Conservation (phyloP, 2,888 invertebrate species). For the Choristoneura rosaceana region DNA sequence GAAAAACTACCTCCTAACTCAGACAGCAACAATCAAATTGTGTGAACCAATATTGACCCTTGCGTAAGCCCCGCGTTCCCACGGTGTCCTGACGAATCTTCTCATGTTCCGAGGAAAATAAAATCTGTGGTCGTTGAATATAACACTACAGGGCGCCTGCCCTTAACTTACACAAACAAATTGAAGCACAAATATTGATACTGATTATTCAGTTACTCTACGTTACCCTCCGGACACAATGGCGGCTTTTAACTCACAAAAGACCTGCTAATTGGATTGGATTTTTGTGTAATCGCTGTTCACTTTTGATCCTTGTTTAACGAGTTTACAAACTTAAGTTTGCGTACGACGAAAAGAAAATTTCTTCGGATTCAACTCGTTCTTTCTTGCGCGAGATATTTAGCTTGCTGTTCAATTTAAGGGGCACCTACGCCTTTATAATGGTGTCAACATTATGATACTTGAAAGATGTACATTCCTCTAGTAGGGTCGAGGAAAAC, state of each 20-base stretch:
- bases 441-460: conserved; percentile 42
- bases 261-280: conserved; percentile 79
- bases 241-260: conserved; percentile 82
- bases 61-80: conserved; percentile 73
- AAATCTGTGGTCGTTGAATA: conserved; percentile 63
- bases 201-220: conserved; percentile 74
- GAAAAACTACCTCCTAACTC: conserved; percentile 68
- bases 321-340: conserved; percentile 53
- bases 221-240: conserved; percentile 58
- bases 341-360: conserved; percentile 49
- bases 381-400: conserved; percentile 14
- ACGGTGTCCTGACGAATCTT: conserved; percentile 78
- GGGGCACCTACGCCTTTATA: conserved; percentile 32
- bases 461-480: conserved; percentile 3
- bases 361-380: neutral
- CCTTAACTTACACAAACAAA: conserved; percentile 71
- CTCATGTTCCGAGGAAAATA: conserved; percentile 68
- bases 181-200: conserved; percentile 77
- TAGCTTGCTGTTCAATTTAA: conserved; percentile 19
- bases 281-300: conserved; percentile 73
- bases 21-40: conserved; percentile 72
- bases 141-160: conserved; percentile 73
- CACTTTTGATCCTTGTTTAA: conserved; percentile 75
- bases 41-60: conserved; percentile 75
- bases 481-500: conserved; percentile 7